These are phyloP conservation scores for Apis laboriosa DNA, from an alignment of 1,140 invertebrate genomes.

Conservation along the genomic window DNA sequence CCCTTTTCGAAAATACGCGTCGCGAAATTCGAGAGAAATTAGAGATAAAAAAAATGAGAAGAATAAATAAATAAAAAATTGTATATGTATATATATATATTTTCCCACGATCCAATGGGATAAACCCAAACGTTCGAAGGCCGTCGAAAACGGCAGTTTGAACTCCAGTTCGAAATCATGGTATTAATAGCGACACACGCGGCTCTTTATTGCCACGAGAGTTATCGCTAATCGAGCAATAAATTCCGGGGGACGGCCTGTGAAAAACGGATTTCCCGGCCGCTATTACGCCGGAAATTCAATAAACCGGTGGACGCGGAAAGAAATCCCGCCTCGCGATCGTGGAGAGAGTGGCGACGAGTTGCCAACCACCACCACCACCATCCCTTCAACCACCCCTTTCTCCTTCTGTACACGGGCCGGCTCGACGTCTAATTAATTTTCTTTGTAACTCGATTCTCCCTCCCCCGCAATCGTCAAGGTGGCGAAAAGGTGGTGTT, in stretches of 20 bases:
- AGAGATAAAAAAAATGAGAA: not conserved
- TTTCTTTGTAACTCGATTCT: conserved; percentile 67
- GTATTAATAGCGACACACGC: conserved; percentile 45
- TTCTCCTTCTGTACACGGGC: conserved; percentile 33
- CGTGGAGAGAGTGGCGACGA: conserved; percentile 20
- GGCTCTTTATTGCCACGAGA: conserved; percentile 48
- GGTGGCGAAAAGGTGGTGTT: conserved; percentile 52
- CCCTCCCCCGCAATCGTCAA: conserved; percentile 53
- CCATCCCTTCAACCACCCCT: not conserved
- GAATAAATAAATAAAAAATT: not conserved
- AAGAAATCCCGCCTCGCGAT: conserved; percentile 41
- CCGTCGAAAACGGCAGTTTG: not conserved
- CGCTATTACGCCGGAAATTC: conserved; percentile 55
- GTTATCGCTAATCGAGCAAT: conserved; percentile 55
- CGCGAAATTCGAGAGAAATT: not conserved
- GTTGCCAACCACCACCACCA: not conserved
- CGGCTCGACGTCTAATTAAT: conserved; percentile 64
- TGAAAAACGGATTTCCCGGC: conserved; percentile 53
- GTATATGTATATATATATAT: not conserved
- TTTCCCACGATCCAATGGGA: not conserved
- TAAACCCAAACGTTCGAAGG: not conserved
- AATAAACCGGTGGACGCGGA: conserved; percentile 52
- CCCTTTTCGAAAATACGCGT: not conserved
- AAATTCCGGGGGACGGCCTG: conserved; percentile 33
- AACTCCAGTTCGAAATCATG: conserved; percentile 41